Base-by-base conservation (phyloP, 1,140 invertebrate genomes). In the Drosophila sturtevanti region DNA sequence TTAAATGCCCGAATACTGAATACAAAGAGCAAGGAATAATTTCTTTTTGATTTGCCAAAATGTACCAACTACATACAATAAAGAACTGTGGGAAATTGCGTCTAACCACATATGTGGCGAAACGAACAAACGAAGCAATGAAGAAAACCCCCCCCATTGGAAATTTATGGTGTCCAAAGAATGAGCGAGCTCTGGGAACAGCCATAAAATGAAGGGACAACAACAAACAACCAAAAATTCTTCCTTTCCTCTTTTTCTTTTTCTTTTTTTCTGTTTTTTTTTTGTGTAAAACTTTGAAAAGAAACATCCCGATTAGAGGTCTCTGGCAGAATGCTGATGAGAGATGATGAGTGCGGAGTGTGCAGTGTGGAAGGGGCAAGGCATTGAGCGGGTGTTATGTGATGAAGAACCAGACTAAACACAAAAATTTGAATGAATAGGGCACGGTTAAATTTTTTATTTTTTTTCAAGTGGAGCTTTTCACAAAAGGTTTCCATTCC, bases 51-150 rank as follows among this genome's bases (percentile, higher is more conserved):
- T 69, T 72, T 67, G 44, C 65, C 68, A 52, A 16, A 52, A 35
- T 35, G 60, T 18, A 21, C 41, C 41, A 41, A 14, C 9, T 5
- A 4, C 51, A n/a, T 48, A 35, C 35, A 59, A 56, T 24, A 54
- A 75, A 68, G 24, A 72, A 44, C 67, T 78, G 72, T 78, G 72
- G 75, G 79, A 74, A 87, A 87, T 77, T 41, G 60, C 48, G 44
- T 56, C 66, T 56, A 76, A 52, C 54, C 64, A 77, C 84, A 87
- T 87, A 72, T 81, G 74, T 77, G 67, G 41, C 41, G 41, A 48
- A 31, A 48, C 41, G 41, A 48, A 48, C 41, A 16, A 44, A 44
- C 14, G 41, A 16, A 44, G 0, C 14, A 44, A 44, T 3, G 41
- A 16, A 16, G 1, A 18, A 48, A 48, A 48, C 41, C 4, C 11